Conservation (phyloP, 2,888 invertebrate species). For the Nezara viridula region DNA sequence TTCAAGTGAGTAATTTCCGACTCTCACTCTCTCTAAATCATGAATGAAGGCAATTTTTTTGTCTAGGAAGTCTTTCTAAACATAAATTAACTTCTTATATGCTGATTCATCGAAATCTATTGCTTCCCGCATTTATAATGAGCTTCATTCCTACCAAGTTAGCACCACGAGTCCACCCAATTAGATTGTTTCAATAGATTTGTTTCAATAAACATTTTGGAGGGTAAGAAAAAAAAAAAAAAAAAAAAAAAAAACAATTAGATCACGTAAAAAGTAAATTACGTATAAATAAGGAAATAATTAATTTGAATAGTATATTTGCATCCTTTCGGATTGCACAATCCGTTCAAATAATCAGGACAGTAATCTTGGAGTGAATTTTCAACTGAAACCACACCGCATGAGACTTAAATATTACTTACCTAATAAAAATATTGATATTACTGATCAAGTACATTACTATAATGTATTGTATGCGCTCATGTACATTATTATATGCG, state of each 20-base stretch:
- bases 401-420: too few relatives aligned
- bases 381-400: too few relatives aligned
- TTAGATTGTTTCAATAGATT: too few relatives aligned
- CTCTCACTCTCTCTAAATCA: neutral
- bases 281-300: neutral
- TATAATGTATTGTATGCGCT: too few relatives aligned
- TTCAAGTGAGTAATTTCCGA: neutral
- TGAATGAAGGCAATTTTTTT: constrained; percentile 2
- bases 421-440: too few relatives aligned
- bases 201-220: too few relatives aligned
- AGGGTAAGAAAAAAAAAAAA: too few relatives aligned
- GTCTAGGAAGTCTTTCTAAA: neutral
- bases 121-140: neutral
- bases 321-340: neutral
- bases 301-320: neutral
- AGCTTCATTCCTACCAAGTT: neutral
- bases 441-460: too few relatives aligned
- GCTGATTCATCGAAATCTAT: constrained; percentile 28
- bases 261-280: neutral
- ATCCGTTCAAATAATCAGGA: neutral
- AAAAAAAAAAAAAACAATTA: too few relatives aligned
- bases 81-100: neutral
- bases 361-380: too few relatives aligned
- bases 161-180: neutral
- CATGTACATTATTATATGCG: too few relatives aligned